Base-by-base conservation (phyloP, 2,113 vertebrate genomes). In the Macroglossus sobrinus region DNA sequence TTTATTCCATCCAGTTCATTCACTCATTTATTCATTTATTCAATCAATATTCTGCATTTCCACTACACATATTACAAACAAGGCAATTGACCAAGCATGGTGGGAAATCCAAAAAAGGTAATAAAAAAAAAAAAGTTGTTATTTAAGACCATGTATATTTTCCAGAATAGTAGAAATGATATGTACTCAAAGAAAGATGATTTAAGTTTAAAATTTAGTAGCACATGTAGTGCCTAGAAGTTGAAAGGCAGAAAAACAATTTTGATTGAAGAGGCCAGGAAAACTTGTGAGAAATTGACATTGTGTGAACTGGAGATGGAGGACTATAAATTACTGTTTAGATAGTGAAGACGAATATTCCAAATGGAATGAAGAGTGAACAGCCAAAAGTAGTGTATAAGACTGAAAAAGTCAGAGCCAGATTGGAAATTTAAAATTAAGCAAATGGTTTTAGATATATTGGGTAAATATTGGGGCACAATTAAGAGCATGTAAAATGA, bases 11-110 rank as follows among this genome's bases (percentile, higher is more conserved):
- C 71, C 35, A 3, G 4, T 78, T 92, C 55, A 45, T 85, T 61
- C n/a, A 63, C 64, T 84, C 59, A 78, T 69, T 84, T 61, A 57
- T 57, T 92, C 40, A 47, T 61, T 94, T 78, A 92, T 89, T 93
- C 81, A 87, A 64, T 91, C 57, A 84, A 33, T 92, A 47, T 69
- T 89, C 61, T 22, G n/a, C 19, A 79, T 78, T 85, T 89, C 16
- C 28, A 47, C 22, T 59, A 5, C 53, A 64, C 10, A 61, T 78
- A n/a, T 75, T 50, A 53, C 0, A 6, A 69, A 22, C 7, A 55
- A 88, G 47, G 38, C 59, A 96, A 93, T 45, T 91, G 38, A 50
- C 43, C 28, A 84, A 88, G 40, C 38, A 80, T 35, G 16, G 4
- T 63, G 3, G 40, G 11, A 71, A 91, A 94, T 15, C 3, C 19